phyloP scores from a whole-genome alignment of 2,888 invertebrate species.

The Diplolepis rosae region DNA sequence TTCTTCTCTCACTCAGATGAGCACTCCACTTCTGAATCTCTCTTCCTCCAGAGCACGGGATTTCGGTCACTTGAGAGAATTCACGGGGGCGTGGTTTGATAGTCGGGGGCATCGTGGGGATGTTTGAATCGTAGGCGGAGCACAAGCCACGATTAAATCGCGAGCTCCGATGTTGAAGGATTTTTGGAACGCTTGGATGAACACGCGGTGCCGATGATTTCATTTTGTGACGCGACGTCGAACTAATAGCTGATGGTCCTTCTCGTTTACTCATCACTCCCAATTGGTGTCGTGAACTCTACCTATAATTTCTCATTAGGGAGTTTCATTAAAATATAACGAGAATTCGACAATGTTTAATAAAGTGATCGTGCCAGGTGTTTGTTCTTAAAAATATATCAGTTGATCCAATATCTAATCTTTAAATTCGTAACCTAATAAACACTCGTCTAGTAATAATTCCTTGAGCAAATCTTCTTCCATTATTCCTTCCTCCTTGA shows the following conservation, averaged over 20 bases:
- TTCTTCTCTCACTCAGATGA: slow-evolving; percentile 15
- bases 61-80: slow-evolving; percentile 25
- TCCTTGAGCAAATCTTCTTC: neutral
- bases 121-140: slow-evolving; percentile 52
- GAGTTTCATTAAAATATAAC: neutral
- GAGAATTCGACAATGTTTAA: neutral
- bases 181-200: slow-evolving; percentile 38
- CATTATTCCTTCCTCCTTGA: neutral
- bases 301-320: neutral
- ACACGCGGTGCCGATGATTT: slow-evolving; percentile 44
- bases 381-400: too few species aligned
- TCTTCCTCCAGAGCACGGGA: slow-evolving; percentile 11
- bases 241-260: slow-evolving; percentile 49
- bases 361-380: neutral
- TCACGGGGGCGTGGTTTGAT: slow-evolving; percentile 26
- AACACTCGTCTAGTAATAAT: neutral
- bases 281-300: neutral
- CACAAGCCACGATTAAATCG: slow-evolving; percentile 57
- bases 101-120: slow-evolving; percentile 14
- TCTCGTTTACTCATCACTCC: neutral
- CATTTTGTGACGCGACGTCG: slow-evolving; percentile 65
- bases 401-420: neutral
- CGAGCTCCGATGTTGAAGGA: slow-evolving; percentile 27
- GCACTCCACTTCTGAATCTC: slow-evolving; percentile 10
- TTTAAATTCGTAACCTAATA: neutral